Evolutionary conservation across 1,140 invertebrate species (phyloP), one percentile per base, ranked within the genome.

Genomic region (Ceratitis capitata): DNA sequence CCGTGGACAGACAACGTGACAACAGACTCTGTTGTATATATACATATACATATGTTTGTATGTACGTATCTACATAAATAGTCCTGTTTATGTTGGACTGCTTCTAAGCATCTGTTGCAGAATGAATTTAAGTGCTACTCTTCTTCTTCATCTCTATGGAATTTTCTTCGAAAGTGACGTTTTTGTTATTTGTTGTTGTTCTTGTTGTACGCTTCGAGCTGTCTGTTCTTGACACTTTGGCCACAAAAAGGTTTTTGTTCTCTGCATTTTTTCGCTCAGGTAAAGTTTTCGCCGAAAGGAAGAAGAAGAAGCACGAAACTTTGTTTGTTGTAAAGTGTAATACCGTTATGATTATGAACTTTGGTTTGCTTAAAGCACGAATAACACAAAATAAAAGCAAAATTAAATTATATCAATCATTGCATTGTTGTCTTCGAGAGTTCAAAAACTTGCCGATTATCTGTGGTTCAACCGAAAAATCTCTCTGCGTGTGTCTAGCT

Each of bases 241-340:
- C 61, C 61, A 69, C 61, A 69, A 69, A 69, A 69, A 69, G 29
- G 61, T 39, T 69, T 69, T 69, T 69, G 29, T 69, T 19, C n/a
- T 39, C 35, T 3, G 29, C 19, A 29, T 69, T n/a, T 32, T 35
- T n/a, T n/a, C n/a, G n/a, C n/a, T 35, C 29, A 29, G 32, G 61
- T 14, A 16, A 69, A 69, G 12, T 69, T n/a, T 69, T 69, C 7
- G 16, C n/a, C 19, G n/a, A 69, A 35, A 39, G 61, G 19, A 14
- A n/a, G n/a, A n/a, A n/a, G n/a, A n/a, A n/a, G n/a, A n/a, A n/a
- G n/a, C n/a, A n/a, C n/a, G n/a, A n/a, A n/a, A n/a, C n/a, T n/a
- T 19, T 3, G 16, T 35, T 23, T 39, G 61, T 69, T 69, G 14
- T 3, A 69, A 69, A 69, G 61, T 39, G 61, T 7, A 69, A 69